These are phyloP conservation scores for Neosalanx taihuensis DNA, from an alignment of 2,797 vertebrate genomes.

Conservation along the genomic window DNA sequence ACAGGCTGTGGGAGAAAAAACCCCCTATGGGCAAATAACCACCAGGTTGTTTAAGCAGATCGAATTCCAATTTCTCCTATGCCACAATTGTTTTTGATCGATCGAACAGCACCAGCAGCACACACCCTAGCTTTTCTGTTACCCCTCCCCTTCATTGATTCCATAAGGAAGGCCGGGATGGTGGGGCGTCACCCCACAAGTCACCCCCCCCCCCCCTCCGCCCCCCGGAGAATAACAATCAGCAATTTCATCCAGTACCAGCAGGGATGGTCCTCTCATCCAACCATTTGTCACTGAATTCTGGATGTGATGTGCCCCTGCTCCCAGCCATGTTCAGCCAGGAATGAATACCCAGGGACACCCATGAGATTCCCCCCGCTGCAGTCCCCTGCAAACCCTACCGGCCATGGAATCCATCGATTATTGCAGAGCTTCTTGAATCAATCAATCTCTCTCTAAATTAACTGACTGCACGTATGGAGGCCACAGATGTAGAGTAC, in stretches of 20 bases:
- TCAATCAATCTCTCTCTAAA: conserved; percentile 51
- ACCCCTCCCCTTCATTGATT: conserved; percentile 37
- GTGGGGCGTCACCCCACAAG: conserved; percentile 32
- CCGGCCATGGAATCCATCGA: conserved; percentile 53
- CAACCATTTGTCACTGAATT: conserved; percentile 37
- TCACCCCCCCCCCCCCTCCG: conserved; percentile 34
- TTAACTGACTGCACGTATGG: conserved; percentile 35
- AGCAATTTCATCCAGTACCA: conserved; percentile 11
- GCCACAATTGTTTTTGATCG: conserved; percentile 52
- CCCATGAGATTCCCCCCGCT: conserved; percentile 1
- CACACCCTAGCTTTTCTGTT: conserved; percentile 59
- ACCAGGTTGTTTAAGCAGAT: conserved; percentile 35
- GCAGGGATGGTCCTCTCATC: conserved; percentile 14
- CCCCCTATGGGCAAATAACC: conserved; percentile 36
- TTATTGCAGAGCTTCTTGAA: conserved; percentile 41
- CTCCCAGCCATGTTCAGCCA: conserved; percentile 39
- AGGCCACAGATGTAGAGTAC: no score
- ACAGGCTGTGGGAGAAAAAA: background rate
- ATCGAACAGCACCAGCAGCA: conserved; percentile 27
- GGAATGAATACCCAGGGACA: conserved; percentile 58
- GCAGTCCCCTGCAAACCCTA: conserved; percentile 13
- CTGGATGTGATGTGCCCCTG: conserved; percentile 40
- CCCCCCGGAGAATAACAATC: conserved; percentile 45
- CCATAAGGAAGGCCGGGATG: conserved; percentile 41
- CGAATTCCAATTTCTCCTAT: conserved; percentile 40